Conservation (phyloP, 2,888 invertebrate species). For the Parnassius smintheus region DNA sequence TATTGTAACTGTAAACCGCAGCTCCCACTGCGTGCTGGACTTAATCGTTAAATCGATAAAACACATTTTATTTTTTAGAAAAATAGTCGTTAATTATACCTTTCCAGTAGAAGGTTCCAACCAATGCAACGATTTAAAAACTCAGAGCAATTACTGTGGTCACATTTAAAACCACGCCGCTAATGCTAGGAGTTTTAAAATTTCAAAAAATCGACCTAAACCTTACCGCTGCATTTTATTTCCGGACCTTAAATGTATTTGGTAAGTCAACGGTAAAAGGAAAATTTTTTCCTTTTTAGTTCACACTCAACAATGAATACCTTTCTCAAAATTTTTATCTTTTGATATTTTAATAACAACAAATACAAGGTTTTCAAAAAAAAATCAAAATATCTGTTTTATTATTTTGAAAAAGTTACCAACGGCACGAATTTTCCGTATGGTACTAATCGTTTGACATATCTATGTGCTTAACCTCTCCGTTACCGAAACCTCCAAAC, state of each 20-base stretch:
- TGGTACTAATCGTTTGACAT: no score
- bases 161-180: conserved; percentile 23
- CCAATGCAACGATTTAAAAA: conserved; percentile 20
- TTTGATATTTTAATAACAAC: no score
- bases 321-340: no score
- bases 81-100: conserved; percentile 25
- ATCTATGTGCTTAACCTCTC: no score
- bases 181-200: conserved; percentile 16
- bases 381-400: no score
- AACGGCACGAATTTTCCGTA: no score
- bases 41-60: conserved; percentile 30
- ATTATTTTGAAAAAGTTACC: no score
- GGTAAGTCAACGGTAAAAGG: background rate
- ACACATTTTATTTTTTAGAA: conserved; percentile 25
- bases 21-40: conserved; percentile 29
- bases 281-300: no score
- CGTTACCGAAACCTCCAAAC: no score
- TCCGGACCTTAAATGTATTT: background rate
- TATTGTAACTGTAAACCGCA: conserved; percentile 29
- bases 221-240: background rate
- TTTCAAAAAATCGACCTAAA: conserved; percentile 18
- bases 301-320: no score
- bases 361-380: no score
- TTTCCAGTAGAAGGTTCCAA: conserved; percentile 23
- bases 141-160: conserved; percentile 22